Conservation (phyloP, 2,113 vertebrate genomes). For the Ia io region DNA sequence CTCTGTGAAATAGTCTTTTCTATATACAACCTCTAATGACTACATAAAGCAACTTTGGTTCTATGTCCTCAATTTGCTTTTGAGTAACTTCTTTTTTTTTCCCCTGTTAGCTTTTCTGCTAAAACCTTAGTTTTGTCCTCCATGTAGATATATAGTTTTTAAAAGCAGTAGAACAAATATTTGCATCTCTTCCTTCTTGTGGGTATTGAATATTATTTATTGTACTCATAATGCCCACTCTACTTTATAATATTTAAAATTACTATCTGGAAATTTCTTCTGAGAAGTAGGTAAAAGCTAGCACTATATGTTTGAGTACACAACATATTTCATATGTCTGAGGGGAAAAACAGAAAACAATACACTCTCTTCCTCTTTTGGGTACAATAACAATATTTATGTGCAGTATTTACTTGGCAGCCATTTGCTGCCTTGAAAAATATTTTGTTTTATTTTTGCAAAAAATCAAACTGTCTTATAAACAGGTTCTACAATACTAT, state of each 20-base stretch:
- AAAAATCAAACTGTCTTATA: not conserved
- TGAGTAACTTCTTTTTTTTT: slow-evolving; percentile 4
- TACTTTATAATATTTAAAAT: slow-evolving; percentile 16
- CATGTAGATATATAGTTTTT: not conserved
- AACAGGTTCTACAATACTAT: not conserved
- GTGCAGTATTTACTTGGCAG: not conserved
- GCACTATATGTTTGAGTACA: not conserved
- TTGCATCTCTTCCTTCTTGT: not conserved
- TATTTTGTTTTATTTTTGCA: not conserved
- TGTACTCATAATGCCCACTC: not conserved
- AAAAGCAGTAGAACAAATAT: not conserved
- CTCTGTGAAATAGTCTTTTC: slow-evolving; percentile 59
- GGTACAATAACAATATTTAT: not conserved
- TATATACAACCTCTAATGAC: not conserved
- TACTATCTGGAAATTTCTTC: not conserved
- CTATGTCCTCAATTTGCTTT: slow-evolving; percentile 25
- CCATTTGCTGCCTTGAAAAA: not conserved
- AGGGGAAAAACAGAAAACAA: not conserved
- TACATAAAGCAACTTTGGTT: not conserved
- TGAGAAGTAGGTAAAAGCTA: not conserved
- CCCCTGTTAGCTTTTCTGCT: not conserved
- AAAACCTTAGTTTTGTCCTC: slow-evolving; percentile 12
- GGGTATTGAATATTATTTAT: not conserved
- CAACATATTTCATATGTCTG: not conserved
- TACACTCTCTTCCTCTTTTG: not conserved